Evolutionary conservation across 2,888 invertebrate species (phyloP), one percentile per base, ranked within the genome.

Genomic region (Aquatica leii): DNA sequence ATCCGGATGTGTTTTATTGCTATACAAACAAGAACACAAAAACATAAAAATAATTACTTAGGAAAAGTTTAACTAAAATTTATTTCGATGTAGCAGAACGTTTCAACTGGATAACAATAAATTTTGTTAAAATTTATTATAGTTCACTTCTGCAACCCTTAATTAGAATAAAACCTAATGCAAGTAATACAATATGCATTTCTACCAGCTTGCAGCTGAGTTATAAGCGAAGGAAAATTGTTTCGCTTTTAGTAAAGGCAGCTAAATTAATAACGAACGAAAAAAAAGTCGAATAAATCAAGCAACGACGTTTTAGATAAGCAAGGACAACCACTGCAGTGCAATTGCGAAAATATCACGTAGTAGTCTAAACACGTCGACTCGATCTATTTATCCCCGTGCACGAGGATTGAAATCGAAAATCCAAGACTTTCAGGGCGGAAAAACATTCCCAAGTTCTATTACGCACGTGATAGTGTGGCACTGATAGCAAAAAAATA

Each of bases 341-440:
- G 57, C 58, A 66, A 66, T 59, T 61, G 67, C 52, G 67, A 60
- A 64, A 67, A 63, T 50, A 62, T 59, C 57, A 66, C 61, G 66
- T 61, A 63, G 59, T 43, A 67, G 66, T 69, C 66, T 65, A 59
- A 64, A 69, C 77, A 78, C 78, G 78, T 77, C 71, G 68, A 55
- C 70, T 59, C 70, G 74, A 76, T 76, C 77, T 77, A 77, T 78
- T 76, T 76, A 77, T 75, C 73, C 24, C 71, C 72, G 69, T 65
- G 72, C 70, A 75, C 73, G 75, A 73, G 76, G 74, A 76, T 75
- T 76, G 77, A 77, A 76, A 78, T 76, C 74, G 75, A 75, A 78
- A 77, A 76, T 73, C 73, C 69, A 62, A 68, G 68, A 66, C 63
- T 71, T 69, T 71, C 69, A 59, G 61, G 62, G 62, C 54, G 61